Evolutionary conservation across 2,797 vertebrate species (phyloP).

Genomic region (Manis crassicaudata): DNA sequence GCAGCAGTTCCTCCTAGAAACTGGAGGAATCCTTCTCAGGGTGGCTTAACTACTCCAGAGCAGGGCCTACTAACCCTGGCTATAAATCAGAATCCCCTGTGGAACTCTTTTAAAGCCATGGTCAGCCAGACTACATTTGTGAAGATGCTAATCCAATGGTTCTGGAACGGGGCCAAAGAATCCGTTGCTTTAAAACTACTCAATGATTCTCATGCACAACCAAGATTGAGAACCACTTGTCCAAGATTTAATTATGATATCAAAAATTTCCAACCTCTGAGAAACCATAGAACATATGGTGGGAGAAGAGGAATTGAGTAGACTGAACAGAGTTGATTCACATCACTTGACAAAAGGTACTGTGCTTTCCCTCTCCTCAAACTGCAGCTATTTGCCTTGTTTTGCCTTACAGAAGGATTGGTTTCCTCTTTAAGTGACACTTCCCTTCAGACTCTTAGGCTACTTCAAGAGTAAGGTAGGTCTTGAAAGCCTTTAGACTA

Average conservation of each 20-base stretch:
- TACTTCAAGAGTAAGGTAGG: constrained; percentile 47
- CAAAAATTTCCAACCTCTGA: constrained; percentile 43
- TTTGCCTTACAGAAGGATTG: constrained; percentile 23
- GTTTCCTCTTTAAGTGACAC: neutral
- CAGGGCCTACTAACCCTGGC: neutral
- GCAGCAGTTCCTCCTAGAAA: neutral
- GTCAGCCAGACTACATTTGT: neutral
- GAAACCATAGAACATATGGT: constrained; percentile 15
- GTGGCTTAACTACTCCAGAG: neutral
- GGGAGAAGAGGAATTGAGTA: constrained; percentile 14
- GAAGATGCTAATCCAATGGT: constrained; percentile 43
- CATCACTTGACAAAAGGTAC: neutral
- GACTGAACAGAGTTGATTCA: neutral
- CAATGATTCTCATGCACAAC: neutral
- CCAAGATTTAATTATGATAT: constrained; percentile 42
- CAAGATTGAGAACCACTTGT: constrained; percentile 17
- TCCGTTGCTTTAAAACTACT: constrained; percentile 58
- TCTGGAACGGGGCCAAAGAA: constrained; percentile 9
- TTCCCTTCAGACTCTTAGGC: constrained; percentile 8
- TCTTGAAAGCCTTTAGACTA: neutral
- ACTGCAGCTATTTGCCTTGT: constrained; percentile 13
- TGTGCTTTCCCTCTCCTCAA: neutral
- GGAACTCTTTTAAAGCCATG: constrained; percentile 56
- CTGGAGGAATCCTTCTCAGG: neutral
- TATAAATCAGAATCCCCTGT: constrained; percentile 35